These are phyloP conservation scores for Dolichotis patagonum DNA, from an alignment of 2,113 vertebrate species.

Conservation along the genomic window DNA sequence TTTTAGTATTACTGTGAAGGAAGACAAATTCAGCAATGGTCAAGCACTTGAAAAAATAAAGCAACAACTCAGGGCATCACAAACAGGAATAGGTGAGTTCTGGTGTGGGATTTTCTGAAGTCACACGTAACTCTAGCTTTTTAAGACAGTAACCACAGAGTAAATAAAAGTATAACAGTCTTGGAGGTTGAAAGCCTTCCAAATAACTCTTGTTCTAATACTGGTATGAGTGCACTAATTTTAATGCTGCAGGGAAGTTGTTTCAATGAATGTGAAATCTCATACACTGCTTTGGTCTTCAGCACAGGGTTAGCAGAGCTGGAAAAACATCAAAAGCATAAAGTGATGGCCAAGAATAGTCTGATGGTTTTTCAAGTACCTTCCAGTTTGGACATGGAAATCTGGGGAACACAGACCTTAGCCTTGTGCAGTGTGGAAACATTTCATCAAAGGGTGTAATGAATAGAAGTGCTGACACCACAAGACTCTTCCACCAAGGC, in stretches of 20 bases:
- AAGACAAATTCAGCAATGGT: neutral
- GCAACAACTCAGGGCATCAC: neutral
- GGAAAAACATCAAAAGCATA: neutral
- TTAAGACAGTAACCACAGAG: neutral
- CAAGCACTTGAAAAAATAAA: constrained; percentile 38
- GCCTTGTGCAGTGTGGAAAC: accelerated
- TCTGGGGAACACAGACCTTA: neutral
- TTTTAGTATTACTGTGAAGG: constrained; percentile 31
- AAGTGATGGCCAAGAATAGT: neutral
- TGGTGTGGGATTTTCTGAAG: neutral
- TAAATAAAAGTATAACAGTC: neutral
- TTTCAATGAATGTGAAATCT: neutral
- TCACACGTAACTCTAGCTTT: neutral
- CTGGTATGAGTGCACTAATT: too few species aligned
- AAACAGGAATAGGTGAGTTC: neutral
- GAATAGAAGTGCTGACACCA: accelerated
- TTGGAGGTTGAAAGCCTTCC: neutral
- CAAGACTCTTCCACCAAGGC: neutral
- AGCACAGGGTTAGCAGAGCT: neutral
- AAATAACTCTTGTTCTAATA: neutral
- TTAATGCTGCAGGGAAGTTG: neutral
- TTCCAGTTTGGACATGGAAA: neutral
- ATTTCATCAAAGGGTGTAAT: neutral
- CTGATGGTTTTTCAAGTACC: neutral
- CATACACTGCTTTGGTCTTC: neutral